A percentile compares a stretch with the other conserved stretches of the same genome.
phyloP scores from a whole-genome alignment of 2,797 vertebrate genomes.

The Lagorchestes hirsutus region DNA sequence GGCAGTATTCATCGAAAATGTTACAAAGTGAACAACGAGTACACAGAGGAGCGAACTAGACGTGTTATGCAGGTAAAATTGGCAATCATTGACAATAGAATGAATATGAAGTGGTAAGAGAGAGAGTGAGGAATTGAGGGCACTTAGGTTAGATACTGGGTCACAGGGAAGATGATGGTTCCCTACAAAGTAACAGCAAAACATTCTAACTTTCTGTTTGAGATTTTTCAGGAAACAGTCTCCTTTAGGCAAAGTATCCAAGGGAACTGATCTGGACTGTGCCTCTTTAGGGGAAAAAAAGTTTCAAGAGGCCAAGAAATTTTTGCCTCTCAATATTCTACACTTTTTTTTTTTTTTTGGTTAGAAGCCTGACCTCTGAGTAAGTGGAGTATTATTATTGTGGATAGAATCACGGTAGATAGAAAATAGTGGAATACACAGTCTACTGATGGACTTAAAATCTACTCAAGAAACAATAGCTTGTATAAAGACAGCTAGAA shows the following conservation, averaged over 20 bases:
- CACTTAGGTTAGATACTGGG: background rate
- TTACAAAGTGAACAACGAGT: background rate
- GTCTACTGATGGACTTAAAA: background rate
- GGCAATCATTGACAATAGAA: background rate
- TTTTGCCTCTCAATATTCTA: background rate
- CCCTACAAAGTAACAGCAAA: background rate
- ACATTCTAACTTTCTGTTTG: background rate
- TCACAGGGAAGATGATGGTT: background rate
- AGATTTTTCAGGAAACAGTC: background rate
- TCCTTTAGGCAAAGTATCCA: background rate
- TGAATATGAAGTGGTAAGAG: background rate
- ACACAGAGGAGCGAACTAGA: background rate
- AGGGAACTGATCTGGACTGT: background rate
- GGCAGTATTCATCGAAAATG: background rate
- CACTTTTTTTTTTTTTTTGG: too few relatives aligned
- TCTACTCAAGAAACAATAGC: background rate
- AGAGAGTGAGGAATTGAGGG: background rate
- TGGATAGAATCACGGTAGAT: background rate
- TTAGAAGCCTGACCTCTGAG: background rate
- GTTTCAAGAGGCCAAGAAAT: background rate
- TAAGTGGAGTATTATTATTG: background rate
- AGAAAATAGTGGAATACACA: background rate
- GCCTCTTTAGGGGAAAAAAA: background rate
- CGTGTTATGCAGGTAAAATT: background rate
- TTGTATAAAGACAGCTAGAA: background rate